Evolutionary conservation across 2,888 invertebrate species (phyloP).

Genomic region (Ennomos erosarius): DNA sequence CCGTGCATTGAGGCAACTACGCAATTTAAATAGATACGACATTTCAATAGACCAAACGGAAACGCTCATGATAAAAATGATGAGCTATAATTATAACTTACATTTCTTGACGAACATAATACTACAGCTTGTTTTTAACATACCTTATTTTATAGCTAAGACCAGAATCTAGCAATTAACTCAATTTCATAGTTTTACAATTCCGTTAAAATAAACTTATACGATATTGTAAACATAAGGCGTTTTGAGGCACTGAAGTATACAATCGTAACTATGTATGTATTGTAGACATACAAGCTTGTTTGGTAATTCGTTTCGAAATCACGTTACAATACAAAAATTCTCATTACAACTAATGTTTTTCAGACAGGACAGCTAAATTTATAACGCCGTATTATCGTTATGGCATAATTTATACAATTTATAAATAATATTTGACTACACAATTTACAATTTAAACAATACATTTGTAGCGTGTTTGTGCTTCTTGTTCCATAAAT

Average conservation of each 20-base stretch:
- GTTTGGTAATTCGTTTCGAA: slow-evolving; percentile 16
- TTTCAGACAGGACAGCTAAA: too few relatives aligned
- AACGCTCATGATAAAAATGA: slow-evolving; percentile 34
- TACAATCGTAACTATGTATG: slow-evolving; percentile 18
- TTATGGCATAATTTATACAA: slow-evolving; percentile 56
- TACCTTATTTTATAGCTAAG: slow-evolving; percentile 69
- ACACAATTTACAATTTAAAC: slow-evolving; percentile 55
- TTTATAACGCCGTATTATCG: slow-evolving; percentile 45
- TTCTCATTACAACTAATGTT: too few relatives aligned
- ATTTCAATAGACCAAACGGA: slow-evolving; percentile 27
- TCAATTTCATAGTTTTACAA: slow-evolving; percentile 40
- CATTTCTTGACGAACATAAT: slow-evolving; percentile 14
- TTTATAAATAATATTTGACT: slow-evolving; percentile 60
- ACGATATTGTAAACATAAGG: slow-evolving; percentile 43
- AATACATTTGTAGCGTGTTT: slow-evolving; percentile 74
- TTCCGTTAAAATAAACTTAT: slow-evolving; percentile 35
- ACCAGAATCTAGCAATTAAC: slow-evolving; percentile 58
- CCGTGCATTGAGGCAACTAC: slow-evolving; percentile 32
- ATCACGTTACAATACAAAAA: slow-evolving; percentile 1
- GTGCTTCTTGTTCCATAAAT: slow-evolving; percentile 75
- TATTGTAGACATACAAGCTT: not conserved
- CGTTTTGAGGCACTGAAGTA: slow-evolving; percentile 41
- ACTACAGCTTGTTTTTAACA: slow-evolving; percentile 38
- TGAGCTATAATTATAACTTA: slow-evolving; percentile 28
- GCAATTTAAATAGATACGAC: slow-evolving; percentile 26